phyloP scores from a whole-genome alignment of 2,888 invertebrate species.

The Drosophila melanocephala region DNA sequence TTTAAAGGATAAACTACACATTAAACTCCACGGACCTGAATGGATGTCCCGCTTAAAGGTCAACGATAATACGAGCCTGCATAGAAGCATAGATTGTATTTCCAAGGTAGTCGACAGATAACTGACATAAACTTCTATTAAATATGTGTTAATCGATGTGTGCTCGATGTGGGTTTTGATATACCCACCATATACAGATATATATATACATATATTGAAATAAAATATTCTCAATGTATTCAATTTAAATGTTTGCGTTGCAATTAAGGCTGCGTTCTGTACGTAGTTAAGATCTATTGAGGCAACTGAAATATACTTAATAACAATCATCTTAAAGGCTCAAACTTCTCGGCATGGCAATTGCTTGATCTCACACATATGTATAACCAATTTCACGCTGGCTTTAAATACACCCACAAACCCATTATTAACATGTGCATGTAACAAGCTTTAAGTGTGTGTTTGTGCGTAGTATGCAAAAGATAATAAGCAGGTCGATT shows the following conservation, averaged over 20 bases:
- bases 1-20: constrained; percentile 80
- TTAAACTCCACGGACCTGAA: constrained; percentile 87
- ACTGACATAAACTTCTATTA: constrained; percentile 15
- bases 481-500: background rate
- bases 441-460: constrained; percentile 61
- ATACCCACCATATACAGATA: constrained; percentile 2
- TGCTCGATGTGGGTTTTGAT: constrained; percentile 26
- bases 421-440: constrained; percentile 29
- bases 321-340: constrained; percentile 8
- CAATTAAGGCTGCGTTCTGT: constrained; percentile 10
- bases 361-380: constrained; percentile 29
- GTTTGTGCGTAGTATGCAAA: constrained; percentile 14
- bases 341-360: constrained; percentile 22
- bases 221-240: constrained; percentile 11
- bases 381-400: constrained; percentile 27
- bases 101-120: constrained; percentile 65
- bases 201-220: background rate
- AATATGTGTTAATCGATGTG: constrained; percentile 47
- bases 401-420: constrained; percentile 24
- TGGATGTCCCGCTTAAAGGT: constrained; percentile 89
- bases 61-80: constrained; percentile 88
- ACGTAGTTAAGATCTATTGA: constrained; percentile 11
- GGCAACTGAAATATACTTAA: constrained; percentile 1
- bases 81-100: constrained; percentile 93
- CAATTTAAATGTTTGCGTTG: constrained; percentile 18